A percentile compares a stretch with the other conserved stretches of the same genome.
Evolutionary conservation across 2,797 vertebrate genomes (phyloP).

Genomic region (Cyprinodon diabolis): DNA sequence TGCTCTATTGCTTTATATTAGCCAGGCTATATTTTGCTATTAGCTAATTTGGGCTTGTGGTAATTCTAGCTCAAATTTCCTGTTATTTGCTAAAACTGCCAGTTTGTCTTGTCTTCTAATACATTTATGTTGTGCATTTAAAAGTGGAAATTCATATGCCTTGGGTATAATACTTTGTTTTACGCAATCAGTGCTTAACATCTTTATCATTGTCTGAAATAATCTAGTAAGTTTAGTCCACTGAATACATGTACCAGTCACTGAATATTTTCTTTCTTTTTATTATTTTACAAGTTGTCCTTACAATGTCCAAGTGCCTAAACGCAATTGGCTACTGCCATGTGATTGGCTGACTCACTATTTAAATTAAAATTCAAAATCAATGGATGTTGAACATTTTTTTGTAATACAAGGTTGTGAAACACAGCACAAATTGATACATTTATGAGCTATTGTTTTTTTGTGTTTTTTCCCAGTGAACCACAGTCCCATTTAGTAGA

Average conservation of each 20-base stretch:
- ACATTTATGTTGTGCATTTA: too few relatives aligned
- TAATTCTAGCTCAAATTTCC: too few relatives aligned
- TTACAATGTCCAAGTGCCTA: background rate
- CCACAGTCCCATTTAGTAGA: constrained; percentile 34
- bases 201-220: background rate
- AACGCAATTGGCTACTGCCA: background rate
- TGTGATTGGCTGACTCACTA: background rate
- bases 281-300: background rate
- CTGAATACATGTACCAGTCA: background rate
- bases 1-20: too few relatives aligned
- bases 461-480: constrained; percentile 28
- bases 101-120: too few relatives aligned
- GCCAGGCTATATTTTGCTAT: too few relatives aligned
- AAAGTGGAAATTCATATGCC: background rate
- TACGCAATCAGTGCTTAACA: background rate
- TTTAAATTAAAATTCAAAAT: background rate
- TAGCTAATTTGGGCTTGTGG: background rate
- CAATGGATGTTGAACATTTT: constrained; percentile 19
- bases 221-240: background rate
- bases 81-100: too few relatives aligned
- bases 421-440: constrained; percentile 51
- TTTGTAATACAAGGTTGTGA: constrained; percentile 45
- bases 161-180: background rate
- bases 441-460: constrained; percentile 38
- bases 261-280: background rate